Evolutionary conservation across 2,888 invertebrate genomes (phyloP), one percentile per base, ranked within the genome.

Genomic region (Noctua janthe): DNA sequence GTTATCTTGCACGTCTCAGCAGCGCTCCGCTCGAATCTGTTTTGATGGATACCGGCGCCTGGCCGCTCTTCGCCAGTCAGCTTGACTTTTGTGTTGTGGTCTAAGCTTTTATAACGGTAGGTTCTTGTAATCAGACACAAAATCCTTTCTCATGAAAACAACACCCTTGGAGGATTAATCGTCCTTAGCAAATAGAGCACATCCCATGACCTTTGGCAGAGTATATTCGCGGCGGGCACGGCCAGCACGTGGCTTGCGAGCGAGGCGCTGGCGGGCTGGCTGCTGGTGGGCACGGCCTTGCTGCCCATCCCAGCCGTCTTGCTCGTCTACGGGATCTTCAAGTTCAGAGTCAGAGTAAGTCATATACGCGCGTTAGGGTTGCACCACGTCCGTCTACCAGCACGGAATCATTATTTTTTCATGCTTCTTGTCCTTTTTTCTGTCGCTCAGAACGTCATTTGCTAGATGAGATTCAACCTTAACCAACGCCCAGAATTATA

Each of bases 261-360:
- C 15, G 92, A 93, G 43, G 88, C 90, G 6, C 62, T 90, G 15
- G 93, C 93, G 0, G 96, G 96, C n/a, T 94, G 94, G 94, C 43
- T 91, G 47, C 82, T 95, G 51, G 90, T 94, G 8, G 66, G 89
- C 0, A 39, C 92, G 7, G 90, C 92, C 1, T 71, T 95, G 72
- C 71, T 92, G 35, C 96, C 97, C 0, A 91, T 95, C 13, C 75
- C 82, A 0, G 23, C 93, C 4, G 86, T 95, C n/a, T 87, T 93
- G 82, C 5, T 91, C 0, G 84, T 94, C 51, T 96, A 95, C 83
- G 88, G 93, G 8, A 70, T 96, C 62, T 97, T 97, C 92, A 96
- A 95, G 85, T 96, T 93, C 89, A 91, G 97, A 92, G 95, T 96
- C 74, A 90, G 97, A 93, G 97, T 97, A 90, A 76, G 35, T n/a